Evolutionary conservation across 1,140 invertebrate genomes (phyloP).

Genomic region (Drosophila sproati): DNA sequence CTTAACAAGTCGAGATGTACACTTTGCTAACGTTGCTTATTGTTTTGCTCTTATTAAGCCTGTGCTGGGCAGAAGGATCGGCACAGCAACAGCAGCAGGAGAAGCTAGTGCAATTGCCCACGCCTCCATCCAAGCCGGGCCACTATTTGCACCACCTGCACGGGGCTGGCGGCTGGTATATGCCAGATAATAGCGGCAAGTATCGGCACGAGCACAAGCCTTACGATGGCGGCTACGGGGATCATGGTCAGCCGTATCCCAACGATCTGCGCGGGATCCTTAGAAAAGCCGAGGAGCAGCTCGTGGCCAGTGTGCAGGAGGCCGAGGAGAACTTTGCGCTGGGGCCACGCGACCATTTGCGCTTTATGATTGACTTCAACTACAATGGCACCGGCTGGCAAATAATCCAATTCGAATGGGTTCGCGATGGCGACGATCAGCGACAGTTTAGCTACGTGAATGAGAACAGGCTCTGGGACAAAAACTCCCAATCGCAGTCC

Average conservation of each 20-base stretch:
- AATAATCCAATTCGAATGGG: conserved; percentile 76
- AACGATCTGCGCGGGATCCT: conserved; percentile 60
- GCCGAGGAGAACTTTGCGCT: conserved; percentile 41
- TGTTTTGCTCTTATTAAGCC: conserved; percentile 26
- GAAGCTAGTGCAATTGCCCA: conserved; percentile 8
- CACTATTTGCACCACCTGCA: conserved; percentile 61
- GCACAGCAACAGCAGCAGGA: background rate
- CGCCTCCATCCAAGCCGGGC: conserved; percentile 37
- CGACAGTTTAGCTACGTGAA: conserved; percentile 65
- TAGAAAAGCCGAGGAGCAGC: conserved; percentile 42
- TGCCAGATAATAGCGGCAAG: conserved; percentile 75
- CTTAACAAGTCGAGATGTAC: conserved; percentile 54
- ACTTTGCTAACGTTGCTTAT: conserved; percentile 47
- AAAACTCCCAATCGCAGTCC: background rate
- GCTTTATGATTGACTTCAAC: conserved; percentile 81
- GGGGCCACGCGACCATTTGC: conserved; percentile 73
- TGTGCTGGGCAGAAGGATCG: background rate
- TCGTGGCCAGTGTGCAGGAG: conserved; percentile 47
- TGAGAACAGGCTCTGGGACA: conserved; percentile 70
- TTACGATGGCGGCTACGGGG: conserved; percentile 78
- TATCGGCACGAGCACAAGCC: conserved; percentile 73
- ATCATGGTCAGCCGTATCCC: conserved; percentile 66
- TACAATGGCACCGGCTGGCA: conserved; percentile 79
- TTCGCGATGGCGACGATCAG: conserved; percentile 67
- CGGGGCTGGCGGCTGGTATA: conserved; percentile 68